A percentile compares a stretch with the other conserved stretches of the same genome.
Conservation (phyloP, 2,113 vertebrate species). For the Leucopsar rothschildi region DNA sequence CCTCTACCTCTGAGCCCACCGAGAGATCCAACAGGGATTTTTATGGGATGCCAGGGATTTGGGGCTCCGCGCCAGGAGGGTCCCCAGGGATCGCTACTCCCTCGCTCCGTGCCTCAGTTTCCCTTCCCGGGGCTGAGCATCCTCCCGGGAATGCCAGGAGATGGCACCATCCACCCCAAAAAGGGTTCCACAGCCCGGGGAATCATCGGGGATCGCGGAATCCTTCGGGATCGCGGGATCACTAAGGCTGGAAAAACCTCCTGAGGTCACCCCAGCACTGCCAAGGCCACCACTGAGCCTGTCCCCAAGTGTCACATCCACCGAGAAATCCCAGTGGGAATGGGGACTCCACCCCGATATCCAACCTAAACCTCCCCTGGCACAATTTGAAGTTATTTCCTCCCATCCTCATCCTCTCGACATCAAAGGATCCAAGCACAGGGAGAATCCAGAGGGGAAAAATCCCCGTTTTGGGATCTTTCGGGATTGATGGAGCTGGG, state of each 20-base stretch:
- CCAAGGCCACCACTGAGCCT: background rate
- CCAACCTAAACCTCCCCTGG: background rate
- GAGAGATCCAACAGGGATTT: background rate
- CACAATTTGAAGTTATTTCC: background rate
- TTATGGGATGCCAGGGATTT: background rate
- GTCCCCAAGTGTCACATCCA: background rate
- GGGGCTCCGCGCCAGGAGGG: background rate
- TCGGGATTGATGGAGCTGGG: background rate
- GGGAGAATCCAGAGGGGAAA: too few relatives aligned
- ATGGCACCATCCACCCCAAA: background rate
- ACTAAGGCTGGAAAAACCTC: background rate
- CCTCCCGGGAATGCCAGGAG: background rate
- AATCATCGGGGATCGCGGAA: background rate
- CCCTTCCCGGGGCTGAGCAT: background rate
- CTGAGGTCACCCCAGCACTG: background rate
- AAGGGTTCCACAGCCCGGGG: background rate
- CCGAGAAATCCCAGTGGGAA: background rate
- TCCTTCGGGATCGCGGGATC: background rate
- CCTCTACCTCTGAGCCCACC: background rate
- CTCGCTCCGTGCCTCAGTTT: background rate
- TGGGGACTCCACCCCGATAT: accelerated
- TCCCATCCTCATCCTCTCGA: background rate
- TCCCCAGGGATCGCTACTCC: background rate
- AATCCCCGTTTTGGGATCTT: accelerated
- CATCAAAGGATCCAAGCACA: accelerated